Evolutionary conservation across 2,113 vertebrate genomes (phyloP), one percentile per base, ranked within the genome.

Genomic region (Tricholaema leucomelas): DNA sequence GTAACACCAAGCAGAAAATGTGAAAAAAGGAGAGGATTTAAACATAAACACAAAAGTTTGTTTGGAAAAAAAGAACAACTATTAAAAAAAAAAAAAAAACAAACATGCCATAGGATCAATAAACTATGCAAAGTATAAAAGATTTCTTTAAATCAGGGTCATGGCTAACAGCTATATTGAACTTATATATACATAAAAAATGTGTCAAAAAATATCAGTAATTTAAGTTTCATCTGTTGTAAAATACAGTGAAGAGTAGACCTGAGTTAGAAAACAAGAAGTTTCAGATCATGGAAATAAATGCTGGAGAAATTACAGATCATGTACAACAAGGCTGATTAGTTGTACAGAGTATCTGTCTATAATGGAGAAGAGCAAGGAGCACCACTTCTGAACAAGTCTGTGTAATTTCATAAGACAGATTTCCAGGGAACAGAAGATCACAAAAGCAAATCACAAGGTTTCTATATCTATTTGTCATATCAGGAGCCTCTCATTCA

Each of bases 31-130:
- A 6, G 20, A 79, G 25, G 33, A 25, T 75, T 81, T 72, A 72
- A 75, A 86, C 59, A 28, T 59, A 80, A 85, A 56, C 20, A 17
- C 23, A 54, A 31, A 52, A 59, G 15, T n/a, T 81, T 44, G 8
- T 80, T 92, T 77, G 25, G 42, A 79, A 88, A 88, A 67, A 83
- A 79, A 44, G n/a, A n/a, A n/a, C n/a, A n/a, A n/a, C n/a, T n/a
- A n/a, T n/a, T n/a, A n/a, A n/a, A n/a, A n/a, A n/a, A n/a, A n/a
- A n/a, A n/a, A n/a, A n/a, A n/a, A n/a, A n/a, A n/a, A n/a, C n/a
- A n/a, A n/a, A 10, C 27, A 60, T 44, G 16, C 48, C 70, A 55
- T 15, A 60, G 70, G 30, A 88, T 81, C n/a, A 65, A 72, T 20
- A 60, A 67, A 38, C 27, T 81, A 84, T 23, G 3, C 52, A 56